phyloP scores from a whole-genome alignment of 2,888 invertebrate genomes.

The Ormyrus labotus region DNA sequence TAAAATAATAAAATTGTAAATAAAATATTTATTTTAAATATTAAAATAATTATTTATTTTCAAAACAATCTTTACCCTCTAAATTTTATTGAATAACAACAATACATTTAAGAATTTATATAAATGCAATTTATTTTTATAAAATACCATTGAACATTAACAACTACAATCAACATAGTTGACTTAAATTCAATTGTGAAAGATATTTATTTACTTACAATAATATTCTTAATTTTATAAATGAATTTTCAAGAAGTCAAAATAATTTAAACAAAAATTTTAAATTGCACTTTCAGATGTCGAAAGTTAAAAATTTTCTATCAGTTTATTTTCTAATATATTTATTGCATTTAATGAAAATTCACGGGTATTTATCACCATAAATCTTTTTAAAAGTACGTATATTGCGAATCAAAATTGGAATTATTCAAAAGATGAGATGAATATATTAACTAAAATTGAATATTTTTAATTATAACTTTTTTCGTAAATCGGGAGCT shows the following conservation, averaged over 20 bases:
- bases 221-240: constrained; percentile 47
- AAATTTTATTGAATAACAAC: constrained; percentile 43
- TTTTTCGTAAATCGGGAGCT: no score
- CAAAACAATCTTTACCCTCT: no score
- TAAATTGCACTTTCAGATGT: constrained; percentile 26
- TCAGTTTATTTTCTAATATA: constrained; percentile 15
- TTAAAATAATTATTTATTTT: constrained; percentile 2
- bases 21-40: constrained; percentile 51
- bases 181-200: constrained; percentile 38
- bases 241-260: constrained; percentile 50
- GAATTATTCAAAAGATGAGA: no score
- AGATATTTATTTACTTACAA: constrained; percentile 46
- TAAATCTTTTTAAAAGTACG: no score
- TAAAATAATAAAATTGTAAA: constrained; percentile 40
- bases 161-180: constrained; percentile 41
- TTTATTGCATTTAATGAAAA: constrained; percentile 35
- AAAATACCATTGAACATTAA: constrained; percentile 49
- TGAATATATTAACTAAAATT: no score
- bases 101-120: constrained; percentile 57
- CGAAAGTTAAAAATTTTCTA: constrained; percentile 18
- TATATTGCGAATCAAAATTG: no score
- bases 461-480: no score
- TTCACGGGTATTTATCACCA: not conserved
- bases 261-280: constrained; percentile 30
- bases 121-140: constrained; percentile 47